Evolutionary conservation across 2,113 vertebrate species (phyloP), one percentile per base, ranked within the genome.

Genomic region (Anoplopoma fimbria): DNA sequence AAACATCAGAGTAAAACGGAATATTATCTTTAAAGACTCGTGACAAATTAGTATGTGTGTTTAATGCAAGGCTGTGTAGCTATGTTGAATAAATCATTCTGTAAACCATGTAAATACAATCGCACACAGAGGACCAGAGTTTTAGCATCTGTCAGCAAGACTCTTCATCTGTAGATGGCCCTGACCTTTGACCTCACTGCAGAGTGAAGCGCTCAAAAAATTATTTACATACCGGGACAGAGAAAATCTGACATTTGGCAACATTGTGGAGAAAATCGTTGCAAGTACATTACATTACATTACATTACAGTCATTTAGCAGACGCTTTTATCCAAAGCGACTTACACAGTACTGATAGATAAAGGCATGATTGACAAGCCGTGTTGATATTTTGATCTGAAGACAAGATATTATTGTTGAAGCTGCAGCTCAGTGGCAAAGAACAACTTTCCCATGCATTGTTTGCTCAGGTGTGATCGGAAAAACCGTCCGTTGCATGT

Each of bases 401-500:
- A 0, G 1, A 34, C 14, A 53, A 55, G 13, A 25, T 9, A 14
- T 13, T 4, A 9, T 25, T n/a, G 21, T 42, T 36, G 34, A 45
- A 15, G 27, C 7, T 63, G 12, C 14, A 40, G 63, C 19, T 33
- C n/a, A 12, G n/a, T 1, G 5, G n/a, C 4, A 31, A 23, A 53
- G 10, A 60, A 6, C 6, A 23, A 51, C 47, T 51, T 13, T 51
- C 33, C 10, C 31, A 6, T 40, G 33, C 7, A 21, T 19, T 40
- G 7, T 29, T 17, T 38, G 9, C 6, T 57, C 31, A 65, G 73
- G 77, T 79, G 82, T 75, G 79, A 69, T 33, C 69, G 47, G 2
- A 14, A 51, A 58, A 14, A 15, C 23, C n/a, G n/a, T 49, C 9
- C 10, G 9, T 29, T 2, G 2, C 17, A 21, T 55, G 49, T 88